These are phyloP conservation scores for Adoxophyes honmai DNA, from an alignment of 1,140 invertebrate genomes.

Conservation along the genomic window DNA sequence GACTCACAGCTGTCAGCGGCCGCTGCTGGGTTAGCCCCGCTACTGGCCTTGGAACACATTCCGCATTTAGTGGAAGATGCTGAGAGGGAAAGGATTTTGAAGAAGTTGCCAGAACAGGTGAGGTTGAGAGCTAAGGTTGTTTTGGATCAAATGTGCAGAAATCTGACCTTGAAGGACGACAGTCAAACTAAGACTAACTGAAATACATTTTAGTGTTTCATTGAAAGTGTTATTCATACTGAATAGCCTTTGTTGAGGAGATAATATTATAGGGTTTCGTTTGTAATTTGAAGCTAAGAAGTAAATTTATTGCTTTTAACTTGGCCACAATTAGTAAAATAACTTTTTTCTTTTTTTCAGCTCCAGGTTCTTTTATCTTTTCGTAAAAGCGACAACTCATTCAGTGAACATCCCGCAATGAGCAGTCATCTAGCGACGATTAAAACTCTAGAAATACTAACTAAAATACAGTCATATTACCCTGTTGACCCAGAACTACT, in stretches of 20 bases:
- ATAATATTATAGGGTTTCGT: no score
- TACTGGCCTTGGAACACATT: constrained; percentile 73
- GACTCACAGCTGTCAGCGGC: constrained; percentile 61
- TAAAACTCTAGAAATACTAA: constrained; percentile 78
- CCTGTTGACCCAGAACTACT: constrained; percentile 79
- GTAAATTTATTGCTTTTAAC: no score
- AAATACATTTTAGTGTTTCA: no score
- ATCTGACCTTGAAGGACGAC: no score
- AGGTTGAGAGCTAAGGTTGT: no score
- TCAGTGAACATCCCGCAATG: constrained; percentile 80
- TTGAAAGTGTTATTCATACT: no score
- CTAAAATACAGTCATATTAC: constrained; percentile 78
- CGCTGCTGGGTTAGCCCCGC: constrained; percentile 53
- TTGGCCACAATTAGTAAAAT: no score
- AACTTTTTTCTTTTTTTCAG: constrained; percentile 48
- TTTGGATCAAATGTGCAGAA: no score
- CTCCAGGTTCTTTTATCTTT: constrained; percentile 80
- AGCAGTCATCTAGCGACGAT: constrained; percentile 79
- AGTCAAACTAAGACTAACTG: no score
- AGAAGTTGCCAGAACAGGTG: constrained; percentile 76
- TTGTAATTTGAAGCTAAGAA: no score
- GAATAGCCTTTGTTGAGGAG: no score
- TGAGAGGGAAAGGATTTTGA: constrained; percentile 65
- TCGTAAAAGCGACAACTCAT: constrained; percentile 79
- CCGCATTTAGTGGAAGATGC: constrained; percentile 69